Conservation (phyloP, 2,113 vertebrate genomes). For the Sclerurus mexicanus region DNA sequence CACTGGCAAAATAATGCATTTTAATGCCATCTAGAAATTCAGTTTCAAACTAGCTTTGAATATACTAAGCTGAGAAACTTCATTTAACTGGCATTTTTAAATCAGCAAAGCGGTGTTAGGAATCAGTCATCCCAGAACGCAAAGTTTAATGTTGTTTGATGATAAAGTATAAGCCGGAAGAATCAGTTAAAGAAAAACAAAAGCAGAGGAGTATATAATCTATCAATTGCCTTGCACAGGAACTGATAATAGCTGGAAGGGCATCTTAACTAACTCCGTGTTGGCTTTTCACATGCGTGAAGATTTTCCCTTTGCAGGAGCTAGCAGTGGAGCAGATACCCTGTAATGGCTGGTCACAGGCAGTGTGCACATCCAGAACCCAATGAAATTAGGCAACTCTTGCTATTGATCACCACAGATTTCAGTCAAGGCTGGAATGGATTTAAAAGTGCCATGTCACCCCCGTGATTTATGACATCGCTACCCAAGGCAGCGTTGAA, state of each 20-base stretch:
- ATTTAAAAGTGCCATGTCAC: background rate
- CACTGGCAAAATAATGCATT: conserved; percentile 40
- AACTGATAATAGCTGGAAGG: background rate
- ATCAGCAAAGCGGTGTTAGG: background rate
- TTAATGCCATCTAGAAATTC: conserved; percentile 43
- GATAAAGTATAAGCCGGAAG: background rate
- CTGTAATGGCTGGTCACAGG: background rate
- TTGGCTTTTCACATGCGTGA: background rate
- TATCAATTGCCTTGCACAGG: background rate
- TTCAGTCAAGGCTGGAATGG: background rate
- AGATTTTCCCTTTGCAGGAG: background rate
- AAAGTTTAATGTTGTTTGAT: background rate
- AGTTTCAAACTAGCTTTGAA: background rate
- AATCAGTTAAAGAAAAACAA: background rate
- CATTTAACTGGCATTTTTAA: conserved; percentile 3
- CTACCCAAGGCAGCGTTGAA: background rate
- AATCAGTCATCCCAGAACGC: background rate
- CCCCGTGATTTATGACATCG: background rate
- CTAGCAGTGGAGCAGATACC: background rate
- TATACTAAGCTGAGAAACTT: conserved; percentile 11
- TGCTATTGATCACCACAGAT: conserved; percentile 5
- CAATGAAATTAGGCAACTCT: background rate
- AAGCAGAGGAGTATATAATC: background rate
- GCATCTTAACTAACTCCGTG: background rate
- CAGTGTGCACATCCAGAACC: background rate